Percentiles rank a stretch among this genome's conserved stretches.
phyloP scores from a whole-genome alignment of 2,888 invertebrate genomes.

The Luffia ferchaultella region DNA sequence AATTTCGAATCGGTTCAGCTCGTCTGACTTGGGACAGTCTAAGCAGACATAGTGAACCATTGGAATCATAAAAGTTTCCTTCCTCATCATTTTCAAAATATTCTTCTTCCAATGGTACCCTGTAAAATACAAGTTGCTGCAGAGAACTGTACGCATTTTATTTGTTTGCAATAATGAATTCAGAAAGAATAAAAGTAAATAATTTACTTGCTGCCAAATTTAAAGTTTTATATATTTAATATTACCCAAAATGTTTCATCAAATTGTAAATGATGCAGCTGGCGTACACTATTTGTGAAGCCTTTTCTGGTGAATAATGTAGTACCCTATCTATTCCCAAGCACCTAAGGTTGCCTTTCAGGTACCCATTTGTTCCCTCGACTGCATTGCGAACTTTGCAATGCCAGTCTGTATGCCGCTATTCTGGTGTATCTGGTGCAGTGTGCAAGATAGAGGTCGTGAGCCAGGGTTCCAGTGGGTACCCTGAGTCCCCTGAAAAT shows the following conservation, averaged over 20 bases:
- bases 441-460: conserved; percentile 9
- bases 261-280: conserved; percentile 6
- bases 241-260: conserved; percentile 6
- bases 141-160: too few species aligned
- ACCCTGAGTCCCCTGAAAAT: conserved; percentile 10
- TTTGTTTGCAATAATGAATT: too few species aligned
- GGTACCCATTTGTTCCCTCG: conserved; percentile 10
- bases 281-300: conserved; percentile 6
- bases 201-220: too few species aligned
- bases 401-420: conserved; percentile 10
- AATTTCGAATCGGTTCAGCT: too few species aligned
- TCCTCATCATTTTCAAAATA: too few species aligned
- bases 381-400: conserved; percentile 8
- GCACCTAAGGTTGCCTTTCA: conserved; percentile 11
- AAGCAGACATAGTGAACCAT: too few species aligned
- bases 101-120: too few species aligned
- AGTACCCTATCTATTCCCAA: too few species aligned
- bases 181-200: too few species aligned
- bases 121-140: too few species aligned
- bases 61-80: too few species aligned
- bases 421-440: conserved; percentile 3
- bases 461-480: conserved; percentile 10
- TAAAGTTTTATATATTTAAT: neutral
- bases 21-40: too few species aligned
- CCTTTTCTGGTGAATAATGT: conserved; percentile 7